Base-by-base conservation (phyloP, 1,140 invertebrate genomes). In the Liolophura sinensis region DNA sequence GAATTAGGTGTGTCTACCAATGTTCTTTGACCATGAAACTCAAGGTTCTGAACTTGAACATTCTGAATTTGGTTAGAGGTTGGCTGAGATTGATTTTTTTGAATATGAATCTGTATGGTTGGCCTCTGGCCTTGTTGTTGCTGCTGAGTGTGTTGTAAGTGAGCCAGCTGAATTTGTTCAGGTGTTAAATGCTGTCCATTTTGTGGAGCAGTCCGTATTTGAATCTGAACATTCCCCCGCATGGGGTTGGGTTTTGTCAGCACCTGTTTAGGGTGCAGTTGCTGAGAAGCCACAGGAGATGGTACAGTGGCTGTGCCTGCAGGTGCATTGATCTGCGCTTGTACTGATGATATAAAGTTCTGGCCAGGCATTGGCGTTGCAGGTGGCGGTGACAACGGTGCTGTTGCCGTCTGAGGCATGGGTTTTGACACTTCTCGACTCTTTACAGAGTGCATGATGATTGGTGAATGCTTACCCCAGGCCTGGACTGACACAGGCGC, bases 371-470 rank as follows among this genome's bases (percentile, higher is more conserved):
- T 51, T 57, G 47, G 69, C 27, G 18, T 62, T 54, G 61, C 46
- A 46, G 47, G 62, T 0, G 73, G 71, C 22, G 92, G 92, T 0
- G 91, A 88, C 0, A 91, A 90, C 0, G 94, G 94, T 18, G 93
- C 94, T 12, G 95, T 93, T 0, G 95, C 95, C 9, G 94, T 97
- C 82, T 97, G 95, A 49, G 96, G 84, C 0, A 96, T 89, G 0
- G 95, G 95, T 82, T 97, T 97, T 77, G 95, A 93, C 7, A 96
- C 94, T 60, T 78, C 73, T 31, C 74, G 95, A 86, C 93, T 95
- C 79, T 95, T 95, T 1, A 97, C 95, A 25, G 93, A 94, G 79
- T 97, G 94, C 94, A 97, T 96, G 47, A 97, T 96, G 64, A 97
- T 93, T 0, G 94, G 94, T 18, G 93, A 91, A 77, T 96, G 94